Evolutionary conservation across 2,113 vertebrate genomes (phyloP).

Genomic region (Nematolebias whitei): DNA sequence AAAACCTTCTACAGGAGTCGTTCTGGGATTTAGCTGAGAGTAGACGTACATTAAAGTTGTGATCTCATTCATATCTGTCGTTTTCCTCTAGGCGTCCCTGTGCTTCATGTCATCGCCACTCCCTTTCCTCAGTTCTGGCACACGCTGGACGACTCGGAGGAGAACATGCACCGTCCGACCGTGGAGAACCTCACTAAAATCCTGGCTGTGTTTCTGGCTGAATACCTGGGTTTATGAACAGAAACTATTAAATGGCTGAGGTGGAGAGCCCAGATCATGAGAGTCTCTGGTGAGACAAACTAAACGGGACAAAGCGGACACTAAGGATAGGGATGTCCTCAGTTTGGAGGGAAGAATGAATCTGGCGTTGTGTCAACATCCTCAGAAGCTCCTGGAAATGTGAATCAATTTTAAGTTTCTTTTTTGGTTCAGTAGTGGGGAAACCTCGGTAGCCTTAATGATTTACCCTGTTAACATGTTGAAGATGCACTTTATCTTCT

Average conservation of each 20-base stretch:
- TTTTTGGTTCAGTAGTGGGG: slow-evolving; percentile 12
- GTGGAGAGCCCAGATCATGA: background rate
- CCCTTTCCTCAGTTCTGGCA: slow-evolving; percentile 93
- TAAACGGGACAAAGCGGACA: slow-evolving; percentile 12
- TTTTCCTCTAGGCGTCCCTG: slow-evolving; percentile 78
- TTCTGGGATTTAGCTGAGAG: too few species aligned
- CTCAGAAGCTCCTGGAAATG: slow-evolving; percentile 16
- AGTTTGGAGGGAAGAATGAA: background rate
- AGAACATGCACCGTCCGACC: slow-evolving; percentile 85
- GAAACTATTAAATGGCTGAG: background rate
- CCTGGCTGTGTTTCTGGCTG: slow-evolving; percentile 84
- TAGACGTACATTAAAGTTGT: too few species aligned
- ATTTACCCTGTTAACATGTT: slow-evolving; percentile 5
- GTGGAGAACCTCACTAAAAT: slow-evolving; percentile 87
- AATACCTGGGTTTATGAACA: slow-evolving; percentile 83
- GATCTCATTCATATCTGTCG: background rate
- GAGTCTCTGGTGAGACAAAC: background rate
- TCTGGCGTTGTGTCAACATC: background rate
- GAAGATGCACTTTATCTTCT: slow-evolving; percentile 28
- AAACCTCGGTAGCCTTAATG: slow-evolving; percentile 7
- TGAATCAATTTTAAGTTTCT: slow-evolving; percentile 6
- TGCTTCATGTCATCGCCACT: slow-evolving; percentile 88
- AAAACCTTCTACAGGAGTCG: too few species aligned
- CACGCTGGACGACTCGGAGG: slow-evolving; percentile 84
- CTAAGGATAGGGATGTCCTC: slow-evolving; percentile 37